phyloP scores from a whole-genome alignment of 2,888 invertebrate species.

The Papilio gigon region DNA sequence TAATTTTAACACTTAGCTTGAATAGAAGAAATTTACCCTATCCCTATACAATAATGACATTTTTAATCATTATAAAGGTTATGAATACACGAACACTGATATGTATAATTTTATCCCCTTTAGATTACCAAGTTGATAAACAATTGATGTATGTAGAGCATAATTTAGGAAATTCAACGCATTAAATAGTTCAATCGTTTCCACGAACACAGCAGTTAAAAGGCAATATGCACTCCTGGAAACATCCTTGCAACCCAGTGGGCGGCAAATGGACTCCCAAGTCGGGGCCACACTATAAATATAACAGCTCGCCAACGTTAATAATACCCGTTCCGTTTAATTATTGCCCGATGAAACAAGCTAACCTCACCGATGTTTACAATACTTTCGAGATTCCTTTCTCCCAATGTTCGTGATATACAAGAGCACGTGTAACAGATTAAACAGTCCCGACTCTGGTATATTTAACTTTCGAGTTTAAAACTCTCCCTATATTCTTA shows the following conservation, averaged over 20 bases:
- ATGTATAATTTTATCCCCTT: too few relatives aligned
- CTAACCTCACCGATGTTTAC: conserved; percentile 47
- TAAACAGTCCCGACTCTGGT: conserved; percentile 15
- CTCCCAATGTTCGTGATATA: conserved; percentile 38
- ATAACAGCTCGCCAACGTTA: conserved; percentile 66
- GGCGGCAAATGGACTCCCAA: conserved; percentile 70
- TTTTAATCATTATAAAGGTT: too few relatives aligned
- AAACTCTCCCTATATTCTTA: background rate
- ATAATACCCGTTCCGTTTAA: conserved; percentile 67
- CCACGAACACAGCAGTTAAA: conserved; percentile 6
- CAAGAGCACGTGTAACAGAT: conserved; percentile 32
- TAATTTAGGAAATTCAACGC: background rate
- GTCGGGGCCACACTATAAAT: conserved; percentile 65
- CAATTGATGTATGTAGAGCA: too few relatives aligned
- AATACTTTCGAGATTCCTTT: conserved; percentile 44
- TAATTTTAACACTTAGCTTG: too few relatives aligned
- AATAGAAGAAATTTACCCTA: too few relatives aligned
- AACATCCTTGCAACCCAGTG: conserved; percentile 53
- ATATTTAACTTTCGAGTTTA: conserved; percentile 31
- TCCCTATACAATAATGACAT: too few relatives aligned
- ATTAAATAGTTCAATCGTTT: conserved; percentile 1
- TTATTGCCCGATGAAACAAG: conserved; percentile 62
- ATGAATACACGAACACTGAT: too few relatives aligned
- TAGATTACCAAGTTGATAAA: too few relatives aligned
- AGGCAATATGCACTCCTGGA: background rate